phyloP scores from a whole-genome alignment of 2,113 vertebrate species.

The Camelus bactrianus region DNA sequence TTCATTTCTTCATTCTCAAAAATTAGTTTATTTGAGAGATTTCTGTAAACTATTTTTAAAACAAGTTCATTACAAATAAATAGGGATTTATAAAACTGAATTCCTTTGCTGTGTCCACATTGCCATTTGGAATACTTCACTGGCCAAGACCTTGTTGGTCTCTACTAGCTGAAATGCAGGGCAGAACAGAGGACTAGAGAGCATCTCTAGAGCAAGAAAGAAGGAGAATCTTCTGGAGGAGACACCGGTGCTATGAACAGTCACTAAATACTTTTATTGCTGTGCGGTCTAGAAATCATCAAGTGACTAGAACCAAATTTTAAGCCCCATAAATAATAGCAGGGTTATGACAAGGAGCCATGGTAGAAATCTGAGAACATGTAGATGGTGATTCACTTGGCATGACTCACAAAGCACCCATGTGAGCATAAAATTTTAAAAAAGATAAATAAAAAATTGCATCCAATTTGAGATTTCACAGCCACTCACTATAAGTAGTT shows the following conservation, averaged over 20 bases:
- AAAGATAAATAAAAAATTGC: slow-evolving; percentile 68
- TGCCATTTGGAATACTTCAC: neutral
- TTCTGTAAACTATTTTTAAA: slow-evolving; percentile 21
- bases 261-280: slow-evolving; percentile 56
- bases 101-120: neutral
- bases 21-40: neutral
- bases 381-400: slow-evolving; percentile 47
- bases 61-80: neutral
- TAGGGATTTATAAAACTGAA: neutral
- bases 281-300: slow-evolving; percentile 62
- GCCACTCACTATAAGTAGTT: slow-evolving; percentile 67
- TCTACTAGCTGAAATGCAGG: neutral
- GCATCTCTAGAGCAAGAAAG: neutral
- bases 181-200: neutral
- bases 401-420: slow-evolving; percentile 21
- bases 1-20: neutral
- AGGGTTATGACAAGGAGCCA: neutral
- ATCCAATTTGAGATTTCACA: slow-evolving; percentile 63
- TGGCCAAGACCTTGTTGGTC: neutral
- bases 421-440: slow-evolving; percentile 67
- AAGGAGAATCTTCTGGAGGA: neutral
- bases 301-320: neutral
- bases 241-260: slow-evolving; percentile 19
- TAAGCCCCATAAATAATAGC: slow-evolving; percentile 70
- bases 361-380: slow-evolving; percentile 57